These are phyloP conservation scores for Indicator maculatus DNA, from an alignment of 2,113 vertebrate genomes.

Conservation along the genomic window DNA sequence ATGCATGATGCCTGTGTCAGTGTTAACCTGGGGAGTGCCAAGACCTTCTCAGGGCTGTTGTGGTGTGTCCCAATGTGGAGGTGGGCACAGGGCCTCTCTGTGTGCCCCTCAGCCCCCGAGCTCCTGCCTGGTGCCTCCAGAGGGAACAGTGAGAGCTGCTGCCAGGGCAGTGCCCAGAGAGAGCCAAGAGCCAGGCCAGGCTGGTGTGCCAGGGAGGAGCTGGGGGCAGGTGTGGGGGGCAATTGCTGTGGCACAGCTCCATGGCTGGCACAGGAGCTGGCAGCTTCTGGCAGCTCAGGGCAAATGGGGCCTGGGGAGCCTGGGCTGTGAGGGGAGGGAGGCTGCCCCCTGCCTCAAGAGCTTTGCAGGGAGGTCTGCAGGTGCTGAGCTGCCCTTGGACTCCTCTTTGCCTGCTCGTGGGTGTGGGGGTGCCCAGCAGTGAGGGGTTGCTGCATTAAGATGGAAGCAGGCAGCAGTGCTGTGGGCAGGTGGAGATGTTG, in stretches of 20 bases:
- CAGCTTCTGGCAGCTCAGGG: neutral
- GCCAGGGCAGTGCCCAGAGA: neutral
- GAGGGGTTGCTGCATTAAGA: too few species aligned
- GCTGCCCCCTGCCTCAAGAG: too few species aligned
- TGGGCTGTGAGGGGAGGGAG: too few species aligned
- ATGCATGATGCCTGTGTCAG: slow-evolving; percentile 32
- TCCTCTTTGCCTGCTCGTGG: neutral
- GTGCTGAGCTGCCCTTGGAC: too few species aligned
- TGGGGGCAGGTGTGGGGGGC: neutral
- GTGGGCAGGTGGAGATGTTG: too few species aligned
- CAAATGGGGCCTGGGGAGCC: too few species aligned
- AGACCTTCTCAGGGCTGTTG: neutral
- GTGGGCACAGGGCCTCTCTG: neutral
- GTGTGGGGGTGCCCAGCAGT: neutral
- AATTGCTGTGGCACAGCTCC: neutral
- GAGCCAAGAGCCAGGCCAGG: neutral
- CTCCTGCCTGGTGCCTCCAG: rapidly evolving
- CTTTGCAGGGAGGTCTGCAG: too few species aligned
- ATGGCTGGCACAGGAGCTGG: rapidly evolving
- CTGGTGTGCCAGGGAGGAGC: rapidly evolving
- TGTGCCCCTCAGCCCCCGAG: neutral
- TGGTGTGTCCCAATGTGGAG: neutral
- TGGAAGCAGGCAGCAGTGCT: too few species aligned
- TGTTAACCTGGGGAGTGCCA: slow-evolving; percentile 24
- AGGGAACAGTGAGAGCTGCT: neutral